Evolutionary conservation across 2,888 invertebrate genomes (phyloP), one percentile per base, ranked within the genome.

Genomic region (Metallyticus violacea): DNA sequence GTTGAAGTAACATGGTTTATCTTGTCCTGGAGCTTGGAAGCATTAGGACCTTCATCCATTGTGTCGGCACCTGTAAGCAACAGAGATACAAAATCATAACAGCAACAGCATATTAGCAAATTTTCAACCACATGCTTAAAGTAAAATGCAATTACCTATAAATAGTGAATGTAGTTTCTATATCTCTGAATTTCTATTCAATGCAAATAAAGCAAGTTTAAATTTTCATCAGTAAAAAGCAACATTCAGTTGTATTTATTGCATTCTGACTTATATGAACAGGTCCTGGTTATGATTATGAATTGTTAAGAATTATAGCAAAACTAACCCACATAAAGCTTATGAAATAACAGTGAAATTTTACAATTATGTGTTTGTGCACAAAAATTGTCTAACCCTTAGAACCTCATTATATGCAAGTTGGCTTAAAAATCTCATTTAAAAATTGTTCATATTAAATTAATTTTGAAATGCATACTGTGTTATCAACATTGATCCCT

Each of bases 1-100:
- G 86, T 86, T 6, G 87, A 87, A 15, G 87, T 76, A 6, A 77
- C 27, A 26, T 79, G 85, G 82, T n/a, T 84, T 26, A 62, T 77
- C 22, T 77, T 85, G 76, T 29, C 29, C 40, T 62, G 40, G 3
- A 22, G 40, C 40, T 62, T 62, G 40, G 40, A 15, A 15, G 15
- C 40, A 62, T 62, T 62, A 27, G 76, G 26, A 62, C 22, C 26
- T 81, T 81, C n/a, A n/a, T 77, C 83, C 26, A 26, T 26, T 77
- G 77, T 25, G 29, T 83, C 83, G 27, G 77, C 28, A 28, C 77
- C 83, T 83, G 25, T 7, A 83, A 82, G 7, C 6, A 62, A 22
- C 22, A 15, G 40, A 4, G 6, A 62, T 62, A 62, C 22, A 15
- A 15, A 62, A 15, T 1, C 22, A 22, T 62, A 62, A 22, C 40